phyloP scores from a whole-genome alignment of 1,140 invertebrate genomes.

The Aphaenogaster floridana region DNA sequence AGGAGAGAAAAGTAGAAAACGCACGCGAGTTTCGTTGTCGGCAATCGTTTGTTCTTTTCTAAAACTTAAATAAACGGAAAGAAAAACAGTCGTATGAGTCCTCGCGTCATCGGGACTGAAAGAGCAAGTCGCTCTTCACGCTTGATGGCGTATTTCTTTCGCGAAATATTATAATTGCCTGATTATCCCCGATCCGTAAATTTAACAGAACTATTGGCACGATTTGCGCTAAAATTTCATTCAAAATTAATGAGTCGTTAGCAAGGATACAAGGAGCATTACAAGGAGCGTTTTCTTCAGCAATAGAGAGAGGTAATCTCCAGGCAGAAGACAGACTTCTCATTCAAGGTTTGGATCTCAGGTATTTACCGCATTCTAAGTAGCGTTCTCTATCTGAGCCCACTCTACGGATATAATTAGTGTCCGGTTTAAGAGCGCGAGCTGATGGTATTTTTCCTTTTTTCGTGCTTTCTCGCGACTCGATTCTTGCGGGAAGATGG shows the following conservation, averaged over 20 bases:
- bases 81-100: neutral
- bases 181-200: neutral
- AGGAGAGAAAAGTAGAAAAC: neutral
- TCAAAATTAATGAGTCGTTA: neutral
- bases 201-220: neutral
- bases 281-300: neutral
- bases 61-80: slow-evolving; percentile 31
- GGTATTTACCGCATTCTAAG: neutral
- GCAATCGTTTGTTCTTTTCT: neutral
- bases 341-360: neutral
- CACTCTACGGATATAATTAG: neutral
- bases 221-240: neutral
- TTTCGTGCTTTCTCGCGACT: neutral
- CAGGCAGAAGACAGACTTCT: neutral
- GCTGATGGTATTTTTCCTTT: too few relatives aligned
- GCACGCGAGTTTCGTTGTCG: neutral
- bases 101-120: neutral
- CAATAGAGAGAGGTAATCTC: neutral
- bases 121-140: neutral
- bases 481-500: neutral
- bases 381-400: neutral
- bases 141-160: too few relatives aligned
- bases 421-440: neutral
- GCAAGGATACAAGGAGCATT: neutral
- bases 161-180: neutral